A percentile compares a stretch with the other conserved stretches of the same genome.
phyloP scores from a whole-genome alignment of 1,140 invertebrate species.

The Zaprionus camerounensis region DNA sequence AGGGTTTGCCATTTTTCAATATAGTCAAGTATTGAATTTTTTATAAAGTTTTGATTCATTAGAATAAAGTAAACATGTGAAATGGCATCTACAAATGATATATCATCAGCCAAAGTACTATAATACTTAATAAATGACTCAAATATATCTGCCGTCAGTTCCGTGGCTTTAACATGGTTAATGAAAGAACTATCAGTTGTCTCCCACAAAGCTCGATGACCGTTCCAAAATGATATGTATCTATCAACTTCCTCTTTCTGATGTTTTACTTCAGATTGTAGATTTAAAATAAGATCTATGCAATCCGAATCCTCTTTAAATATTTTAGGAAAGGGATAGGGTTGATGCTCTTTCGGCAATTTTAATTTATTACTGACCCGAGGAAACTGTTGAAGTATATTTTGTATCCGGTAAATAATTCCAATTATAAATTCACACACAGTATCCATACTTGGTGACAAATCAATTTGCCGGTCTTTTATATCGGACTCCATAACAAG shows the following conservation, averaged over 20 bases:
- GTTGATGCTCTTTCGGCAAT: slow-evolving; percentile 79
- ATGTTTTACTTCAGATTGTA: slow-evolving; percentile 86
- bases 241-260: slow-evolving; percentile 86
- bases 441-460: slow-evolving; percentile 87
- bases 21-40: slow-evolving; percentile 90
- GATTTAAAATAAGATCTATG: slow-evolving; percentile 85
- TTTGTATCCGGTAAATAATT: slow-evolving; percentile 83
- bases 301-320: slow-evolving; percentile 86
- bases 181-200: slow-evolving; percentile 92
- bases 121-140: slow-evolving; percentile 91
- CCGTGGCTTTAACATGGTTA: slow-evolving; percentile 88
- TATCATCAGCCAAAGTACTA: slow-evolving; percentile 89
- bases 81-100: slow-evolving; percentile 90
- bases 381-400: slow-evolving; percentile 85
- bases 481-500: slow-evolving; percentile 84
- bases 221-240: slow-evolving; percentile 91
- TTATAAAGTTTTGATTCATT: slow-evolving; percentile 90
- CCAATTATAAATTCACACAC: slow-evolving; percentile 86
- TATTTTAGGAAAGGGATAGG: slow-evolving; percentile 78
- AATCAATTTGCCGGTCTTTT: slow-evolving; percentile 85
- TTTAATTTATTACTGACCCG: slow-evolving; percentile 87
- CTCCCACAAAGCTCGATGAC: slow-evolving; percentile 92
- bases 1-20: slow-evolving; percentile 92
- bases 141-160: slow-evolving; percentile 90
- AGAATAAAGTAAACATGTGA: slow-evolving; percentile 91